Base-by-base conservation (phyloP, 2,888 invertebrate genomes). In the Philaethria dido region DNA sequence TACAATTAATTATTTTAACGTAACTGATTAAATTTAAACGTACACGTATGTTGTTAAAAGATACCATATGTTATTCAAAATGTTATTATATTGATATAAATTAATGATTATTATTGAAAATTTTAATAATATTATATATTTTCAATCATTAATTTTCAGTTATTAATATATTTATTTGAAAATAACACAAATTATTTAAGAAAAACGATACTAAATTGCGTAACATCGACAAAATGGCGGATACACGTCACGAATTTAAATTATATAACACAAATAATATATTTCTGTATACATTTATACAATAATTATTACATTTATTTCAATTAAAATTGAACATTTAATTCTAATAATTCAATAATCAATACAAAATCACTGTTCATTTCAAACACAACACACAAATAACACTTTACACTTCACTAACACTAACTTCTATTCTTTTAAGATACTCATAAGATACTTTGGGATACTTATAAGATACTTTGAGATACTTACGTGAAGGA, bases 401-500 rank as follows among this genome's bases (percentile, higher is more conserved):
- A 57, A 11, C 39, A 22, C 57, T 57, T 0, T 42, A 11, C 39
- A 22, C 57, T 57, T 0, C 57, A 57, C 42, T 42, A 42, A 14
- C 57, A 57, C 39, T n/a, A 22, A 20, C 18, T 18, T 5, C 14
- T 20, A 55, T 55, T 22, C 5, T 42, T 42, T 22, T 57, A 5
- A 42, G n/a, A 57, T 22, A 55, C n/a, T n/a, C 20, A 3, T 1
- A 3, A 55, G 55, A 55, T 55, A 39, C 55, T 55, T 54, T 50
- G 14, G 1, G 25, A 54, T 54, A 54, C 18, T 13, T 36, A 36
- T 55, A 55, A 54, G 44, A 64, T 47, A 47, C 47, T 55, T 54
- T 42, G 14, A 44, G 22, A 20, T 50, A 69, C 69, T 69, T 62
- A 69, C 69, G 33, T 65, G 69, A 20, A 69, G 39, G 6, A 62